A percentile compares a stretch with the other conserved stretches of the same genome.
Conservation (phyloP, 2,797 vertebrate species). For the Uromys caudimaculatus region DNA sequence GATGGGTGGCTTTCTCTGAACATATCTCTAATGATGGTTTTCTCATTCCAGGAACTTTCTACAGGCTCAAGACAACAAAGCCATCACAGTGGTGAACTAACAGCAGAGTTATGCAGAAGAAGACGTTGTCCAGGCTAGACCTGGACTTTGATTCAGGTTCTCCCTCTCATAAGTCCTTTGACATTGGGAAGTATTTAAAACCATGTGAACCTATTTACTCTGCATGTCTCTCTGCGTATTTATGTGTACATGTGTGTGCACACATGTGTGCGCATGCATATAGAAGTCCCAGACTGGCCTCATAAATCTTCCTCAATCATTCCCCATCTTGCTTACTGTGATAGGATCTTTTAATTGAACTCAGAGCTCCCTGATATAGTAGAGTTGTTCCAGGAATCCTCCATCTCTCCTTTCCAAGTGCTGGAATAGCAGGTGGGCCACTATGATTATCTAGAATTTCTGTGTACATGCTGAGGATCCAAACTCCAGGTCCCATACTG, state of each 20-base stretch:
- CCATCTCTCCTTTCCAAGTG: not conserved
- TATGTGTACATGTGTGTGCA: not conserved
- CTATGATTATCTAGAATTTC: not conserved
- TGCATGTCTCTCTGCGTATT: not conserved
- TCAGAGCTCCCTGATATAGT: not conserved
- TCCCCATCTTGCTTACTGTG: not conserved
- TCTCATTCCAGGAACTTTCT: slow-evolving; percentile 26
- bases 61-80: not conserved
- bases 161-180: not conserved
- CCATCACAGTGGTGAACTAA: not conserved
- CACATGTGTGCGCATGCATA: not conserved
- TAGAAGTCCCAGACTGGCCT: not conserved
- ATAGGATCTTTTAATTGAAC: not conserved
- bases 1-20: not conserved
- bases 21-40: not conserved
- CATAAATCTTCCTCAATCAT: not conserved
- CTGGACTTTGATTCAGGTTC: not conserved
- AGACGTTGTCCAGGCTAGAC: not conserved
- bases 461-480: not conserved
- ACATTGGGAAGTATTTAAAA: not conserved
- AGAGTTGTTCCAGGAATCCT: not conserved
- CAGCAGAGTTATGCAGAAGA: not conserved
- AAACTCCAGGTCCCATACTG: not conserved
- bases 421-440: not conserved
- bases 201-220: not conserved